phyloP scores from a whole-genome alignment of 2,888 invertebrate genomes.

The Drosophila nr. medialis region DNA sequence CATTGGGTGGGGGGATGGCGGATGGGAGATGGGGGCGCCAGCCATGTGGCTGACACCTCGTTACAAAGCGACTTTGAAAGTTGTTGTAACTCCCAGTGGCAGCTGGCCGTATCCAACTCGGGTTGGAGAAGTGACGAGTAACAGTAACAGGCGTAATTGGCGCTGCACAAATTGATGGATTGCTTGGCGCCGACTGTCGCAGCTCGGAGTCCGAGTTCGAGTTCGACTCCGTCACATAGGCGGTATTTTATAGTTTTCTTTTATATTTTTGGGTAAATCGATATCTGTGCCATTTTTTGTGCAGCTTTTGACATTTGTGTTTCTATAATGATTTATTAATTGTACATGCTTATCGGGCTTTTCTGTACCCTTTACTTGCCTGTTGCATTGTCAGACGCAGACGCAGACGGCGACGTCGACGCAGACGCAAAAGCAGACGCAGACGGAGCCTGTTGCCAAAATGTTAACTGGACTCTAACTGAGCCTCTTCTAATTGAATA shows the following conservation, averaged over 20 bases:
- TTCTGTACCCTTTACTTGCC: conserved; percentile 25
- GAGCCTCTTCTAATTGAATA: conserved; percentile 59
- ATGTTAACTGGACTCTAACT: conserved; percentile 34
- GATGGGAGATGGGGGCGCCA: conserved; percentile 42
- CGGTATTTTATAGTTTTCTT: conserved; percentile 65
- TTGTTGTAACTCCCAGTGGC: conserved; percentile 53
- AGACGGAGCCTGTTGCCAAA: conserved; percentile 60
- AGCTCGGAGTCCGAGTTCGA: conserved; percentile 43
- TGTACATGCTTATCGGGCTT: conserved; percentile 59
- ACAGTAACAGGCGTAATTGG: conserved; percentile 80
- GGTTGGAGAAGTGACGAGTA: conserved; percentile 69
- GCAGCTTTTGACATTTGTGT: conserved; percentile 58
- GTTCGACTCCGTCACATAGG: conserved; percentile 40
- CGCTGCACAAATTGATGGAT: conserved; percentile 83
- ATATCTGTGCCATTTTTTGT: conserved; percentile 69
- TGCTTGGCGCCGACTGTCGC: conserved; percentile 82
- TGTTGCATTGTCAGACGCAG: conserved; percentile 44
- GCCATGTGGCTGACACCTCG: conserved; percentile 28
- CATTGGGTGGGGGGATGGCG: conserved; percentile 26
- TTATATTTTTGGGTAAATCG: conserved; percentile 69
- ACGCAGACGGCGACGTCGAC: conserved; percentile 26
- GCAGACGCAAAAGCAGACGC: conserved; percentile 26
- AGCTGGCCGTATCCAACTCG: conserved; percentile 45
- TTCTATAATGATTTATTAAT: conserved; percentile 76
- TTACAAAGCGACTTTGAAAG: conserved; percentile 50